These are phyloP conservation scores for Benitochromis conjunctus DNA, from an alignment of 2,113 vertebrate species.

Conservation along the genomic window DNA sequence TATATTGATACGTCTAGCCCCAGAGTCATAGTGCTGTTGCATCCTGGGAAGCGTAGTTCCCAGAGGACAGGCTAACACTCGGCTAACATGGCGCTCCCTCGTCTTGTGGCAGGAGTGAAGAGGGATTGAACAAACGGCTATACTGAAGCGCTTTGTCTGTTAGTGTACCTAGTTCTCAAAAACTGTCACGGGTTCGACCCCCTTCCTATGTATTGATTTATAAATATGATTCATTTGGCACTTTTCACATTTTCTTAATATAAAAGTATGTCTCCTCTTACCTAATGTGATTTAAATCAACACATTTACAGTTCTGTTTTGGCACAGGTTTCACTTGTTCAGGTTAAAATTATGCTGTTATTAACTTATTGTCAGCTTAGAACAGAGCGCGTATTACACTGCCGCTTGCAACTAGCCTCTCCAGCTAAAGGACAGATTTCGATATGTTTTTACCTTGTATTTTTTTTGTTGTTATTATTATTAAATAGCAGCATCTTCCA, in stretches of 20 bases:
- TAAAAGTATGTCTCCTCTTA: slow-evolving; percentile 76
- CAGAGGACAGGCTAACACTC: slow-evolving; percentile 57
- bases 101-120: slow-evolving; percentile 54
- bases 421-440: slow-evolving; percentile 70
- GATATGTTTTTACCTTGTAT: slow-evolving; percentile 74
- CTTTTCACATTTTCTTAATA: slow-evolving; percentile 81
- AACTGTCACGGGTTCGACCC: slow-evolving; percentile 28
- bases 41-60: slow-evolving; percentile 59
- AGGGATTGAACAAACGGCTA: slow-evolving; percentile 56
- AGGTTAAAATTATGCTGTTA: slow-evolving; percentile 63
- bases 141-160: slow-evolving; percentile 48
- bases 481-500: slow-evolving; percentile 81
- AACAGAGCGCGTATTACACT: slow-evolving; percentile 65
- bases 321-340: slow-evolving; percentile 76
- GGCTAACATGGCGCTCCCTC: slow-evolving; percentile 53
- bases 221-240: slow-evolving; percentile 81
- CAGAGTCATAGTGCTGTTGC: slow-evolving; percentile 66
- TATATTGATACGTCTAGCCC: slow-evolving; percentile 65
- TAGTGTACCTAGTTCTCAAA: slow-evolving; percentile 40
- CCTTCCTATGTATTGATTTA: slow-evolving; percentile 48
- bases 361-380: slow-evolving; percentile 63
- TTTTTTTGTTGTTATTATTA: slow-evolving; percentile 74
- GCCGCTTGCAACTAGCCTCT: slow-evolving; percentile 68
- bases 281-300: slow-evolving; percentile 70
- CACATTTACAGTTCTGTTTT: slow-evolving; percentile 72